Evolutionary conservation across 2,797 vertebrate genomes (phyloP).

Genomic region (Graptemys geographica): DNA sequence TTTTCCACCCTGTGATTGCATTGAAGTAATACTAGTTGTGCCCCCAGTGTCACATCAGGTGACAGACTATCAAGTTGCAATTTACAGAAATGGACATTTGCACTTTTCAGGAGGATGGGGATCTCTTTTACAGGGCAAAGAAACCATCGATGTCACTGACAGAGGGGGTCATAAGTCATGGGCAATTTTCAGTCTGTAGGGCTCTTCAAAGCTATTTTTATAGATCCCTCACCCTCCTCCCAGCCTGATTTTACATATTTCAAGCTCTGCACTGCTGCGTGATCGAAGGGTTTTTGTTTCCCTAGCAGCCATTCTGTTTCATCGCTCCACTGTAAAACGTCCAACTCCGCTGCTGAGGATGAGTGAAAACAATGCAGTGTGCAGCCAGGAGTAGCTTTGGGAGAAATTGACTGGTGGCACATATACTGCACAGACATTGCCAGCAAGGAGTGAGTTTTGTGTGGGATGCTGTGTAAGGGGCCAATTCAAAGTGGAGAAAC

Average conservation of each 20-base stretch:
- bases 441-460: not conserved
- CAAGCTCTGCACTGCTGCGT: not conserved
- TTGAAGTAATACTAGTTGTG: slow-evolving; percentile 26
- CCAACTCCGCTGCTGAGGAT: not conserved
- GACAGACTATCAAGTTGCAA: not conserved
- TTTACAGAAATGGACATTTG: slow-evolving; percentile 44
- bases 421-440: not conserved
- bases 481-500: fast-evolving
- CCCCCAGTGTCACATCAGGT: not conserved
- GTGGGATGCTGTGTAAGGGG: not conserved
- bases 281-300: slow-evolving; percentile 13
- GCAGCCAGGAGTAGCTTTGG: not conserved
- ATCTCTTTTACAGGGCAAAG: not conserved
- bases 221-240: not conserved
- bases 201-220: slow-evolving; percentile 45
- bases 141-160: not conserved
- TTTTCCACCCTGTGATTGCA: slow-evolving; percentile 43
- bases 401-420: not conserved
- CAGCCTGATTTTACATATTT: slow-evolving; percentile 22
- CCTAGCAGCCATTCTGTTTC: not conserved
- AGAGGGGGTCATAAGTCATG: not conserved
- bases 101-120: not conserved
- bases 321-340: slow-evolving; percentile 10
- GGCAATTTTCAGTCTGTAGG: not conserved
- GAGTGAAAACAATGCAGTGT: not conserved